phyloP scores from a whole-genome alignment of 2,888 invertebrate genomes.

The Spodoptera littoralis region DNA sequence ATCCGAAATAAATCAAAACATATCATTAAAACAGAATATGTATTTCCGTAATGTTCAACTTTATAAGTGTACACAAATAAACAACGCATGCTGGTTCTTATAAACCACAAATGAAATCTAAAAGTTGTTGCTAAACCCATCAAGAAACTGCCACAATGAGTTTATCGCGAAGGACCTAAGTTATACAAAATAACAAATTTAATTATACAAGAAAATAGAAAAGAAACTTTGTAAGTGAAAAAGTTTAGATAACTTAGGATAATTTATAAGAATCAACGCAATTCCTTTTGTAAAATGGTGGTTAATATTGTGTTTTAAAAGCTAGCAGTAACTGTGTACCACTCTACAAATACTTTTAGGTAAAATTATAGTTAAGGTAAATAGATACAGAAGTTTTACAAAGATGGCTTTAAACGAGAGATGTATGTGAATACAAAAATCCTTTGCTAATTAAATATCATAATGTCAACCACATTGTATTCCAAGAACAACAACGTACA shows the following conservation, averaged over 20 bases:
- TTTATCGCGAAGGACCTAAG: constrained; percentile 29
- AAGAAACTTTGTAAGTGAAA: constrained; percentile 55
- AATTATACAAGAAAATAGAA: constrained; percentile 51
- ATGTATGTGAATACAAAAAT: too few species aligned
- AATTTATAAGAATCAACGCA: constrained; percentile 38
- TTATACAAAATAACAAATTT: constrained; percentile 50
- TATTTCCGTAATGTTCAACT: too few species aligned
- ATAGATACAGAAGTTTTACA: too few species aligned
- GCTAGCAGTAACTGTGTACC: too few species aligned
- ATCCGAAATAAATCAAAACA: too few species aligned
- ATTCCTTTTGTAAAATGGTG: constrained; percentile 41
- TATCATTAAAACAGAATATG: too few species aligned
- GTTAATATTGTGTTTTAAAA: constrained; percentile 8
- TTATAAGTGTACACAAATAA: too few species aligned
- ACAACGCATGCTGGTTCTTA: too few species aligned
- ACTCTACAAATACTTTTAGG: too few species aligned
- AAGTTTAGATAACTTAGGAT: constrained; percentile 54
- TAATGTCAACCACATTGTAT: constrained; percentile 9
- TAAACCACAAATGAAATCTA: too few species aligned
- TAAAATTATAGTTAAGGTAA: too few species aligned
- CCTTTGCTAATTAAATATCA: background rate
- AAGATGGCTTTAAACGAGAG: too few species aligned
- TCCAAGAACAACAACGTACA: constrained; percentile 2
- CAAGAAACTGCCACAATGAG: background rate
- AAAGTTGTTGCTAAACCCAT: background rate